Percentiles rank a stretch among this genome's conserved stretches.
Conservation (phyloP, 2,888 invertebrate genomes). For the Hirtodrosophila histrioides region DNA sequence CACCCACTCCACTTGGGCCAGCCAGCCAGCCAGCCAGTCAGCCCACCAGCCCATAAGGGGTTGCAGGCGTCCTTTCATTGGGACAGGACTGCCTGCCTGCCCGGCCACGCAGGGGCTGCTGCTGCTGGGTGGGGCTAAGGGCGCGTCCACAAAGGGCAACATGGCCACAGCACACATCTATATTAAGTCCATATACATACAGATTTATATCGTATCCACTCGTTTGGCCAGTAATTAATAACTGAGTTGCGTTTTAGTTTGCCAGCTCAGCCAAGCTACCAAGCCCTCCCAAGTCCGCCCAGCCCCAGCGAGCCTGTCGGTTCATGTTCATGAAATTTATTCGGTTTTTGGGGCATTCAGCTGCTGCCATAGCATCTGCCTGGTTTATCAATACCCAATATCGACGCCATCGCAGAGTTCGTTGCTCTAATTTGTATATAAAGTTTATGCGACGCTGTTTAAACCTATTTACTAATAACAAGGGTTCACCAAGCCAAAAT, state of each 20-base stretch:
- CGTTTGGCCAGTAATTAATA: slow-evolving; percentile 53
- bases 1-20: too few species aligned
- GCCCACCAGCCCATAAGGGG: slow-evolving; percentile 20
- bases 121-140: slow-evolving; percentile 25
- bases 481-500: too few species aligned
- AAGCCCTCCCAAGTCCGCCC: background rate
- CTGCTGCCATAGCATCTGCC: too few species aligned
- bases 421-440: too few species aligned
- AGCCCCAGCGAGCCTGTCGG: background rate
- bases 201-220: slow-evolving; percentile 35
- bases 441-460: too few species aligned
- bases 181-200: slow-evolving; percentile 45
- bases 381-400: background rate
- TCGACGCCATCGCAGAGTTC: too few species aligned
- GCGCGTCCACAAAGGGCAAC: slow-evolving; percentile 33
- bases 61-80: slow-evolving; percentile 3
- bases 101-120: too few species aligned
- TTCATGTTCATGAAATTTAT: slow-evolving; percentile 3
- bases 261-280: slow-evolving; percentile 2
- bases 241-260: slow-evolving; percentile 40
- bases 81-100: too few species aligned
- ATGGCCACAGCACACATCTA: slow-evolving; percentile 28
- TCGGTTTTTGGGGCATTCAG: background rate
- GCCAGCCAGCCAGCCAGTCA: background rate
- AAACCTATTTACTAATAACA: too few species aligned